A percentile compares a stretch with the other conserved stretches of the same genome.
phyloP scores from a whole-genome alignment of 2,797 vertebrate genomes.

The Amniataba percoides region DNA sequence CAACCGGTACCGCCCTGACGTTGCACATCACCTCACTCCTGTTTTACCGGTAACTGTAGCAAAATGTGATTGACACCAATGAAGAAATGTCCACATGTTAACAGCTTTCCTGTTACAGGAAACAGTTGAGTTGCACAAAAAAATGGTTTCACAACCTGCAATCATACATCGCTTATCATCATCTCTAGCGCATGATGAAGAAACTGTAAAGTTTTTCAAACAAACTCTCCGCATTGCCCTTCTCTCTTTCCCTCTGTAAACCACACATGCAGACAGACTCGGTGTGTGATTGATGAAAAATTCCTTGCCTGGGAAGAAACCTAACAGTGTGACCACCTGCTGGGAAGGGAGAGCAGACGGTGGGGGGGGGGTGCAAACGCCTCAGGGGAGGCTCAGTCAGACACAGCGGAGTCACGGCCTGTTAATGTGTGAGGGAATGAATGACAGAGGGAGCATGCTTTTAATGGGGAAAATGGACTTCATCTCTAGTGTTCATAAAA shows the following conservation, averaged over 20 bases:
- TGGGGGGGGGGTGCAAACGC: conserved; percentile 52
- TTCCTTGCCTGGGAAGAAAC: conserved; percentile 64
- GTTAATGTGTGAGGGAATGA: conserved; percentile 54
- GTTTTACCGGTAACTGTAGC: neutral
- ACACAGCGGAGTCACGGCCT: conserved; percentile 71
- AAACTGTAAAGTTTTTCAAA: neutral
- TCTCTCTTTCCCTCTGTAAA: neutral
- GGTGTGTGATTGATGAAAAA: conserved; percentile 66
- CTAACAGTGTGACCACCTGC: conserved; percentile 73
- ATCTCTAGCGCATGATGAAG: neutral
- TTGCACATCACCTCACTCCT: neutral
- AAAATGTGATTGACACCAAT: neutral
- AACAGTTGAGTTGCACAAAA: conserved; percentile 31
- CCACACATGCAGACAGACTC: conserved; percentile 16
- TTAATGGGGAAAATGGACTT: conserved; percentile 39
- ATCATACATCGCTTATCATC: neutral
- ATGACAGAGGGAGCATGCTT: conserved; percentile 20
- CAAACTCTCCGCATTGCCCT: neutral
- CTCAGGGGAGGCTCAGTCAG: conserved; percentile 71
- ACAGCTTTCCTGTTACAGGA: conserved; percentile 22
- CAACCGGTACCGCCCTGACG: neutral
- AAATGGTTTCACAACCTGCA: conserved; percentile 5
- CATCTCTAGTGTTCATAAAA: conserved; percentile 46
- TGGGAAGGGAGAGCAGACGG: conserved; percentile 46
- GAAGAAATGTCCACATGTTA: conserved; percentile 20